Evolutionary conservation across 1,140 invertebrate species (phyloP).

Genomic region (Parasteatoda tepidariorum): DNA sequence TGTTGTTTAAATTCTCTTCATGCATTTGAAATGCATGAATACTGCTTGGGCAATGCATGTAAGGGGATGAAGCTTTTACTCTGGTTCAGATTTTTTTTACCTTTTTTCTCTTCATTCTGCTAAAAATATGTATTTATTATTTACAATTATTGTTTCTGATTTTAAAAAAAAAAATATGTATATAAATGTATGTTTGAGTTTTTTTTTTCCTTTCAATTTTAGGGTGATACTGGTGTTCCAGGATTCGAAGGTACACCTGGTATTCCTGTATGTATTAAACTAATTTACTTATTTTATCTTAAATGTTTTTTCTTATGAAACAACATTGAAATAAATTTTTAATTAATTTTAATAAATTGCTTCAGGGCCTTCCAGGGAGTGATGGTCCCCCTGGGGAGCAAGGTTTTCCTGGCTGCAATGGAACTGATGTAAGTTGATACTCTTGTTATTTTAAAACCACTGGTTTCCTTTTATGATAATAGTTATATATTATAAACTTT

Average conservation of each 20-base stretch:
- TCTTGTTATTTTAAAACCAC: background rate
- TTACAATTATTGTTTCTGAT: background rate
- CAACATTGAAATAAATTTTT: too few species aligned
- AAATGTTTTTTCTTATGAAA: background rate
- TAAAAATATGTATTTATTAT: background rate
- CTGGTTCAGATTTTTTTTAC: background rate
- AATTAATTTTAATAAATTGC: constrained; percentile 2
- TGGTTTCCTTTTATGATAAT: background rate
- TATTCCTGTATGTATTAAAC: constrained; percentile 72
- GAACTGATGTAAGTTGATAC: constrained; percentile 73
- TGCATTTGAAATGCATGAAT: too few species aligned
- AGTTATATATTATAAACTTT: too few species aligned
- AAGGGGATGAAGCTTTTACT: too few species aligned
- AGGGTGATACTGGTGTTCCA: constrained; percentile 76
- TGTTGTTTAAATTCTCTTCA: too few species aligned
- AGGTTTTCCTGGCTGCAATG: constrained; percentile 86
- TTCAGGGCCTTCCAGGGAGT: constrained; percentile 75
- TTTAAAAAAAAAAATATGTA: too few species aligned
- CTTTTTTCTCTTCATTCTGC: background rate
- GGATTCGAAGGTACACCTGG: constrained; percentile 75
- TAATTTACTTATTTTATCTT: background rate
- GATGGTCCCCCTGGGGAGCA: constrained; percentile 76
- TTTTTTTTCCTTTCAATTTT: constrained; percentile 14
- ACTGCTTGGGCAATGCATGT: too few species aligned
- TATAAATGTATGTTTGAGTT: too few species aligned